Evolutionary conservation across 2,888 invertebrate species (phyloP).

Genomic region (Rhamphomyia laevipes): DNA sequence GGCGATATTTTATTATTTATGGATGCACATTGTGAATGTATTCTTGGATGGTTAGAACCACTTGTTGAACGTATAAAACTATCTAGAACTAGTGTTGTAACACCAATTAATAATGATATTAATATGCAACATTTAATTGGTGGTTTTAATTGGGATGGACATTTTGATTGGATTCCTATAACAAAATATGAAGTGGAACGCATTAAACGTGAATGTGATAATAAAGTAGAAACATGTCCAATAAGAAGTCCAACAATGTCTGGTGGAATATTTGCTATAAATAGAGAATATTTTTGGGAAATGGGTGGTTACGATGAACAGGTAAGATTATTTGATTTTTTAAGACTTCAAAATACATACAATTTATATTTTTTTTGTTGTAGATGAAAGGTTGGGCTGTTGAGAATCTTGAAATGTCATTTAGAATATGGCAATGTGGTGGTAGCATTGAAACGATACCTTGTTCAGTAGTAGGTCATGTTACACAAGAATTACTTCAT

Average conservation of each 20-base stretch:
- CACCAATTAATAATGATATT: slow-evolving; percentile 93
- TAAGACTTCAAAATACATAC: background rate
- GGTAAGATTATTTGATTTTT: slow-evolving; percentile 16
- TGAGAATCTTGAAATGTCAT: slow-evolving; percentile 96
- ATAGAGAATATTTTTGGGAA: slow-evolving; percentile 89
- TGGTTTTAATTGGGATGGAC: slow-evolving; percentile 60
- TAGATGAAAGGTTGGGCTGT: slow-evolving; percentile 95
- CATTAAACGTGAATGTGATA: slow-evolving; percentile 27
- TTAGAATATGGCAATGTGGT: slow-evolving; percentile 79
- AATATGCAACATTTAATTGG: slow-evolving; percentile 45
- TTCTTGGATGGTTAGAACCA: slow-evolving; percentile 76
- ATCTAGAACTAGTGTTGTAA: slow-evolving; percentile 64
- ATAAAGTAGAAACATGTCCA: slow-evolving; percentile 31
- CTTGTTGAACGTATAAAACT: slow-evolving; percentile 74
- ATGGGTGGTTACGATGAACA: slow-evolving; percentile 87
- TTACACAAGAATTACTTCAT: slow-evolving; percentile 89
- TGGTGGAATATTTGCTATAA: slow-evolving; percentile 93
- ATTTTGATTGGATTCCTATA: slow-evolving; percentile 77
- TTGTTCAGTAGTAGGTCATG: slow-evolving; percentile 92
- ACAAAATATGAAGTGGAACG: slow-evolving; percentile 33
- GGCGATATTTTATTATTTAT: slow-evolving; percentile 77
- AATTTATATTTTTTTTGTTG: background rate
- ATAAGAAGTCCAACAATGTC: slow-evolving; percentile 89
- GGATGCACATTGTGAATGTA: slow-evolving; percentile 86
- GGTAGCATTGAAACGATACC: slow-evolving; percentile 88